A percentile compares a stretch with the other conserved stretches of the same genome.
These are phyloP conservation scores for Paradoxurus hermaphroditus DNA, from an alignment of 2,113 vertebrate species.

Conservation along the genomic window DNA sequence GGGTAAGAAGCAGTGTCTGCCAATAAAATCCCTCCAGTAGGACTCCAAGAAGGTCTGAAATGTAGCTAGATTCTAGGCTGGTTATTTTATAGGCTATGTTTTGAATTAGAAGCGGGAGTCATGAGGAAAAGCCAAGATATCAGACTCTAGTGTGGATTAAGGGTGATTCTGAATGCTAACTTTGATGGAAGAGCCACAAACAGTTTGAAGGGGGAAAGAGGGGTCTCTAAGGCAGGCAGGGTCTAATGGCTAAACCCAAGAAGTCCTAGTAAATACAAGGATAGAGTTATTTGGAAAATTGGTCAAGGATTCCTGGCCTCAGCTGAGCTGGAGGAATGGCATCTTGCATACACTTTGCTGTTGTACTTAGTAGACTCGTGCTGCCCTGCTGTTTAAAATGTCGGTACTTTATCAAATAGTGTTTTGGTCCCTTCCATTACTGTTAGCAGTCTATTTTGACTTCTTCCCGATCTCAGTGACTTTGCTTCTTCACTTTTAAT, in stretches of 20 bases:
- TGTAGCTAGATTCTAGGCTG: background rate
- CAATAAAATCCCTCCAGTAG: background rate
- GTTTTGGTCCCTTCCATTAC: background rate
- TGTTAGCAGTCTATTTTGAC: background rate
- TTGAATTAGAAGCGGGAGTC: background rate
- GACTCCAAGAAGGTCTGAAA: background rate
- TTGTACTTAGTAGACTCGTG: background rate
- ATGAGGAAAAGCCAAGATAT: background rate
- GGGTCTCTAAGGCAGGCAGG: background rate
- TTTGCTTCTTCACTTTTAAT: background rate
- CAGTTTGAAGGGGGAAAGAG: background rate
- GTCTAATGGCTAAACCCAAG: background rate
- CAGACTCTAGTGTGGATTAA: background rate
- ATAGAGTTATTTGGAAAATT: background rate
- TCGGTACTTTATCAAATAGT: background rate
- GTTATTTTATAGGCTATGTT: background rate
- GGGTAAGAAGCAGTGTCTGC: conserved; percentile 14
- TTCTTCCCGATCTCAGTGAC: background rate
- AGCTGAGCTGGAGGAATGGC: background rate
- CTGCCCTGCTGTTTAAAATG: conserved; percentile 11
- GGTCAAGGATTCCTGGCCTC: background rate
- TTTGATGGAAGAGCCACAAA: background rate
- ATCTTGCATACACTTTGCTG: background rate
- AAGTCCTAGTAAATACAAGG: background rate
- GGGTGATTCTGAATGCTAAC: background rate